A percentile compares a stretch with the other conserved stretches of the same genome.
phyloP scores from a whole-genome alignment of 1,140 invertebrate species.

The Tetranychus urticae region DNA sequence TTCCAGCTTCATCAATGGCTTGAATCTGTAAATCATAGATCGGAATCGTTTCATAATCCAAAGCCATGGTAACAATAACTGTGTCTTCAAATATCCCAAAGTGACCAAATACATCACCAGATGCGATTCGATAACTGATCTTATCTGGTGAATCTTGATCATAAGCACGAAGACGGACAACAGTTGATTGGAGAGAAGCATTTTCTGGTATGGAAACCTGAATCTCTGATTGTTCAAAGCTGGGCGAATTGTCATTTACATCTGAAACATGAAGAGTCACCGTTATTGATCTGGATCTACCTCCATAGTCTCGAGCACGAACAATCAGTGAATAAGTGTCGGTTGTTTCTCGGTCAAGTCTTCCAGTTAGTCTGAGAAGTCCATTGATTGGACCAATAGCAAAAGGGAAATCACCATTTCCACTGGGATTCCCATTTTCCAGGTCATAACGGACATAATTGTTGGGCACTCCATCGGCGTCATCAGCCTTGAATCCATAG shows the following conservation, averaged over 20 bases:
- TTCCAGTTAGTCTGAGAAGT: conserved; percentile 47
- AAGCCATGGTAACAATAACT: not conserved
- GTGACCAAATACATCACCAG: conserved; percentile 45
- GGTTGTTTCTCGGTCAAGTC: conserved; percentile 55
- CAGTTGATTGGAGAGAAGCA: conserved; percentile 50
- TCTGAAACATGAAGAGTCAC: conserved; percentile 54
- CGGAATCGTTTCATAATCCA: conserved; percentile 1
- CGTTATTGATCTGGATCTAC: conserved; percentile 35
- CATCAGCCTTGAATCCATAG: conserved; percentile 65
- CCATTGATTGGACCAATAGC: conserved; percentile 66
- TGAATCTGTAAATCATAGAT: not conserved
- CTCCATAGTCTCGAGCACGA: conserved; percentile 28
- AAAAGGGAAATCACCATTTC: conserved; percentile 28
- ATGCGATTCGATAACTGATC: conserved; percentile 57
- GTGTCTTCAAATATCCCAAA: conserved; percentile 2
- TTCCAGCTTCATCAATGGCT: conserved; percentile 2
- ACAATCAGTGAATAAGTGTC: conserved; percentile 55
- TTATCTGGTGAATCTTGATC: conserved; percentile 39
- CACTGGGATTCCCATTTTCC: conserved; percentile 21
- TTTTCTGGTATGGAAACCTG: not conserved
- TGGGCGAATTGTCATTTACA: conserved; percentile 78
- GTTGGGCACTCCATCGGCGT: conserved; percentile 78
- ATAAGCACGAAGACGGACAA: conserved; percentile 57
- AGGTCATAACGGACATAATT: conserved; percentile 72
- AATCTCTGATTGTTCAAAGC: conserved; percentile 35